Conservation (phyloP, 2,113 vertebrate genomes). For the Oriolus oriolus region DNA sequence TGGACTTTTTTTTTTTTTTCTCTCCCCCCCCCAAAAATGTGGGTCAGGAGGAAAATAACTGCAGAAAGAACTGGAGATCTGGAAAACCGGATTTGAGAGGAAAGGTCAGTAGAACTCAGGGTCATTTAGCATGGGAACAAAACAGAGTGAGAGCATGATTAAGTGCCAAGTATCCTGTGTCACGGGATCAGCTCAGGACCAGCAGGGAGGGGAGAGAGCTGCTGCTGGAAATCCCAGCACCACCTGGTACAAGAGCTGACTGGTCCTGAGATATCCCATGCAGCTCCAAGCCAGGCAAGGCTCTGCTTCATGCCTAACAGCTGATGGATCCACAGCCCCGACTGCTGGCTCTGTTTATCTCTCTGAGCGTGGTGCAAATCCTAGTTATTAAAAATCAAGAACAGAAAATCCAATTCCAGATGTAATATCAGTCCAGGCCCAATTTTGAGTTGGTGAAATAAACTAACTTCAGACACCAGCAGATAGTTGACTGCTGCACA, state of each 20-base stretch:
- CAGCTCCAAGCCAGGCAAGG: not conserved
- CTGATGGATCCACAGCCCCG: not conserved
- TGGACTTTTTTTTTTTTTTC: not conserved
- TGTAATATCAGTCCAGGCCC: slow-evolving; percentile 24
- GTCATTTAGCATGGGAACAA: not conserved
- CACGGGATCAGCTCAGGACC: not conserved
- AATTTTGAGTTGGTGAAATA: slow-evolving; percentile 55
- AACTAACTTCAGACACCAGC: slow-evolving; percentile 58
- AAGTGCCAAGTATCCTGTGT: not conserved
- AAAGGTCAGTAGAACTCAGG: not conserved
- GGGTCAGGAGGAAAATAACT: not conserved
- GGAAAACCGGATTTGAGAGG: not conserved
- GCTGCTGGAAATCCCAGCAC: not conserved
- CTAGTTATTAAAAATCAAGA: slow-evolving; percentile 56
- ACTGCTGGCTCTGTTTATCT: slow-evolving; percentile 10
- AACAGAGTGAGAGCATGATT: not conserved
- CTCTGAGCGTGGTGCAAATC: slow-evolving; percentile 13
- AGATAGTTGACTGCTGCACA: slow-evolving; percentile 63
- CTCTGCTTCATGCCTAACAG: not conserved
- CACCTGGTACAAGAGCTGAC: not conserved
- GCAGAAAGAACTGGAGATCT: not conserved
- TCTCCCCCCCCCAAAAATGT: not conserved
- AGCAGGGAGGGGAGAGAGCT: not conserved
- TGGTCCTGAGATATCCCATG: not conserved
- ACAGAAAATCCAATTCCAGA: slow-evolving; percentile 64